Conservation (phyloP, 1,140 invertebrate species). For the honey bee (Apis mellifera) region DNA sequence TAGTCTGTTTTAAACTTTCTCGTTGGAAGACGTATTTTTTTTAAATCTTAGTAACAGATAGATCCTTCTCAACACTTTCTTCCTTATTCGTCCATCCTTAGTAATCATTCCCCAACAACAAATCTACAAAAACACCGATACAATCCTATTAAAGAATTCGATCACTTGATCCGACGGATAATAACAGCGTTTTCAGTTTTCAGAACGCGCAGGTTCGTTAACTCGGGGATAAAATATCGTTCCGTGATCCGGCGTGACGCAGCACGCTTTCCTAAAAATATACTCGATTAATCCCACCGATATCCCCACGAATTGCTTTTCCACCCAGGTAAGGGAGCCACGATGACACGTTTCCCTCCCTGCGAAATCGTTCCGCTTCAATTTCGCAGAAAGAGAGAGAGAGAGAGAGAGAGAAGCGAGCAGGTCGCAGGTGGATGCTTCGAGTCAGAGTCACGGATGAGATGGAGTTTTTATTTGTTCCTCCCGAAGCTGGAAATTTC, state of each 20-base stretch:
- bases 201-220: neutral
- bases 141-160: no score
- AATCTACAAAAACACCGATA: no score
- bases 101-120: no score
- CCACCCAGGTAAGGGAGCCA: neutral
- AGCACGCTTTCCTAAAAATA: neutral
- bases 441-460: neutral
- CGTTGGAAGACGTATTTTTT: no score
- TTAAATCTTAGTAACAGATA: no score
- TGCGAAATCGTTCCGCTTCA: constrained; percentile 4
- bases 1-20: no score
- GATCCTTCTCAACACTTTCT: no score
- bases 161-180: neutral
- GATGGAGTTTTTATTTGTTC: constrained; percentile 39
- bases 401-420: no score
- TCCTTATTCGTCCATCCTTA: no score
- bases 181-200: no score
- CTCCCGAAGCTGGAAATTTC: constrained; percentile 37
- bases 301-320: neutral
- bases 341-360: neutral
- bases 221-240: neutral
- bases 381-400: neutral
- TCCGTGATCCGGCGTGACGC: no score
- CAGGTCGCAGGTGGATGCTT: constrained; percentile 12
- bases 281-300: neutral